These are phyloP conservation scores for Aleiodes alternator DNA, from an alignment of 2,888 invertebrate genomes.

Conservation along the genomic window DNA sequence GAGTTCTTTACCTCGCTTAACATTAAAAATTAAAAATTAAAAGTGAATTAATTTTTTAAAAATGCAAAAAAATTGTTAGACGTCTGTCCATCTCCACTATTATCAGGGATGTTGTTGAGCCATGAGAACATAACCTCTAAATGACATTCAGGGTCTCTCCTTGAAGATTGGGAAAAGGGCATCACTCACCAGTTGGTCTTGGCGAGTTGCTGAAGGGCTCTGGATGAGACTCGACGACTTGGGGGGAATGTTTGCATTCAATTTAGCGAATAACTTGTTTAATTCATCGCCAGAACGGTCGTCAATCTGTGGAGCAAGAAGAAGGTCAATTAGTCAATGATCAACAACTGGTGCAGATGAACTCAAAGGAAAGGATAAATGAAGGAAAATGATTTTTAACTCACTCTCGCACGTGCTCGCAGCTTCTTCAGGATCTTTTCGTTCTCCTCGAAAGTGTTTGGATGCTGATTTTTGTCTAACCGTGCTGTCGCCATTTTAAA, in stretches of 20 bases:
- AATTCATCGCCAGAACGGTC: conserved; percentile 58
- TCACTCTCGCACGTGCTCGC: conserved; percentile 58
- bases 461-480: conserved; percentile 49
- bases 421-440: conserved; percentile 59
- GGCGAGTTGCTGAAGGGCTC: conserved; percentile 30
- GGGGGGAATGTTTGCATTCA: conserved; percentile 60
- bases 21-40: too few species aligned
- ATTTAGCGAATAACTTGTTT: conserved; percentile 60
- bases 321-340: too few species aligned
- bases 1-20: too few species aligned
- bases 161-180: background rate
- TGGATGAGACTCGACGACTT: conserved; percentile 48
- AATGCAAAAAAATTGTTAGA: too few species aligned
- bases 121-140: conserved; percentile 17
- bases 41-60: too few species aligned
- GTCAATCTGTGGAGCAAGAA: conserved; percentile 56
- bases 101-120: background rate
- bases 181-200: conserved; percentile 53
- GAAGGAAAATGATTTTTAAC: conserved; percentile 5
- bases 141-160: background rate
- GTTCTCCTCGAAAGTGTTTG: conserved; percentile 62
- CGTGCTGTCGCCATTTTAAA: conserved; percentile 61
- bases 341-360: too few species aligned
- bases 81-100: too few species aligned
- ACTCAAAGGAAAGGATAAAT: background rate